A percentile compares a stretch with the other conserved stretches of the same genome.
Evolutionary conservation across 2,888 invertebrate genomes (phyloP).

Genomic region (Polyommatus icarus): DNA sequence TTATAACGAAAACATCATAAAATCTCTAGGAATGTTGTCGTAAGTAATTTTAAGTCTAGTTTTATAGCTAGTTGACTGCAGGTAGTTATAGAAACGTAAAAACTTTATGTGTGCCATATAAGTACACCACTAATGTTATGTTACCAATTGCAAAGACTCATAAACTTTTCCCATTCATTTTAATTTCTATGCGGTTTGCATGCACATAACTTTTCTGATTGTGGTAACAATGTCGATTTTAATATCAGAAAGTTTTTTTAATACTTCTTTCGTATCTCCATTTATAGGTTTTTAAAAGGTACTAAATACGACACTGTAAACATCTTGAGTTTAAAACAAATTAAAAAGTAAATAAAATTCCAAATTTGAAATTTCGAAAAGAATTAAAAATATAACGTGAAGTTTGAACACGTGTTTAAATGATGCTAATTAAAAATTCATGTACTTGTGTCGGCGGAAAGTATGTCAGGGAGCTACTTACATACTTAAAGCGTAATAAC

Average conservation of each 20-base stretch:
- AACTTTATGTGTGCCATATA: conserved; percentile 28
- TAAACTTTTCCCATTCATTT: not conserved
- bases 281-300: too few relatives aligned
- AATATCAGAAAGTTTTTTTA: not conserved
- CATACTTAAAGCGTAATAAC: not conserved
- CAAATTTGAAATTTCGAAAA: not conserved
- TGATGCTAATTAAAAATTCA: conserved; percentile 25
- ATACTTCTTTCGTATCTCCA: not conserved
- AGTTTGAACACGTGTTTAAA: conserved; percentile 6
- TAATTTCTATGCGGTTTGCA: not conserved
- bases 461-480: conserved; percentile 17
- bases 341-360: not conserved
- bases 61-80: conserved; percentile 30
- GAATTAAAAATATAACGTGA: not conserved
- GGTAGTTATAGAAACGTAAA: conserved; percentile 30
- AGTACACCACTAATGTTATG: conserved; percentile 23
- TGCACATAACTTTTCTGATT: not conserved
- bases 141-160: not conserved
- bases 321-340: not conserved
- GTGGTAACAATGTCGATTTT: not conserved
- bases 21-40: conserved; percentile 26
- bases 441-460: not conserved
- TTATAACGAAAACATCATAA: conserved; percentile 12
- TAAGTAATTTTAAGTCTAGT: conserved; percentile 16
- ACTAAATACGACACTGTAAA: not conserved